phyloP scores from a whole-genome alignment of 2,797 vertebrate genomes.

The Hirundo rustica region DNA sequence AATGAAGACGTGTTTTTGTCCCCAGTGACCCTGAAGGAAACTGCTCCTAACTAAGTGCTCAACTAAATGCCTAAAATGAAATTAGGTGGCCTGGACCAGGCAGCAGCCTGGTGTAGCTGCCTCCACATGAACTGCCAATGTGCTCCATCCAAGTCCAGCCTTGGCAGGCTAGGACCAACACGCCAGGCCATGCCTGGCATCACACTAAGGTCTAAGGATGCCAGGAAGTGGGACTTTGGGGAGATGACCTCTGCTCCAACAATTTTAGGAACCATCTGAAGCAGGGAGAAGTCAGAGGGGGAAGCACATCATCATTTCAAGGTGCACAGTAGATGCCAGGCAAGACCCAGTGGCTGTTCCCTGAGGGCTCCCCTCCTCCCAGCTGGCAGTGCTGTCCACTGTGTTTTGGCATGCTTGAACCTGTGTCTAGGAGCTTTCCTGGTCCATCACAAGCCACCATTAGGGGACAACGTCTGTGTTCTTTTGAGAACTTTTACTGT shows the following conservation, averaged over 20 bases:
- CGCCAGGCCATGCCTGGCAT: background rate
- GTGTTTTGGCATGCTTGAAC: background rate
- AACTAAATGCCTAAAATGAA: background rate
- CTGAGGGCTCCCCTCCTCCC: background rate
- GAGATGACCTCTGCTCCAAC: background rate
- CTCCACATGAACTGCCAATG: background rate
- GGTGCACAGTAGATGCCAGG: background rate
- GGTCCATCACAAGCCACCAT: background rate
- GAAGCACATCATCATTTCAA: background rate
- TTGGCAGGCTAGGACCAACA: background rate
- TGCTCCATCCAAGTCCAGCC: background rate
- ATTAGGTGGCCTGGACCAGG: background rate
- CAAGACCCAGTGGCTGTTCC: background rate
- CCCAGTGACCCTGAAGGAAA: background rate
- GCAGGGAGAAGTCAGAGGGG: background rate
- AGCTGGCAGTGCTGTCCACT: rapidly evolving
- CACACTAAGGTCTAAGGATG: background rate
- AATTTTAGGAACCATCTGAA: background rate
- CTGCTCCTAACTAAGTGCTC: background rate
- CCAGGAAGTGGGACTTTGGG: background rate
- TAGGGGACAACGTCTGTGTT: background rate
- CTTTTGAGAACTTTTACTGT: background rate
- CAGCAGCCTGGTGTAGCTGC: background rate
- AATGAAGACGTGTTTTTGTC: background rate
- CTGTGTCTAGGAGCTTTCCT: rapidly evolving